Evolutionary conservation across 2,888 invertebrate genomes (phyloP).

Genomic region (Steromphala cineraria): DNA sequence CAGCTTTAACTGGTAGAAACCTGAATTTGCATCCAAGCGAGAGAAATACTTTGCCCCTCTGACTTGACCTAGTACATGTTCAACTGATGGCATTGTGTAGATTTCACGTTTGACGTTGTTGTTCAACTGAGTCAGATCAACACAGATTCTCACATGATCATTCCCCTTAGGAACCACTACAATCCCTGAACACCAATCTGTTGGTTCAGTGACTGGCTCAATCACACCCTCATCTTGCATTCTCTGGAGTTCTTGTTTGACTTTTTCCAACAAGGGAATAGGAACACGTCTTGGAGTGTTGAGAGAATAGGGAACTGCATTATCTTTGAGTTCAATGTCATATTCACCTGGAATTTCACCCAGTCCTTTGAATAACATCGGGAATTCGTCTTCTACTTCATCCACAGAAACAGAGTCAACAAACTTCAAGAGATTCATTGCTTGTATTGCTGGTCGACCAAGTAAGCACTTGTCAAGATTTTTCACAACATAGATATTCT

Average conservation of each 20-base stretch:
- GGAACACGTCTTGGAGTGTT: neutral
- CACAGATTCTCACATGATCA: constrained; percentile 32
- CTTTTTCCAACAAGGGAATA: neutral
- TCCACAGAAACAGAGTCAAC: neutral
- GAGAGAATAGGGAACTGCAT: neutral
- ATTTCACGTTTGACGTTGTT: constrained; percentile 35
- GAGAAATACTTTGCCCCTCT: too few species aligned
- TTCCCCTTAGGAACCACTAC: constrained; percentile 40
- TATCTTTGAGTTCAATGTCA: neutral
- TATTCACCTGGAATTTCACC: neutral
- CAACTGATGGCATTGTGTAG: constrained; percentile 30
- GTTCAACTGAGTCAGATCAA: constrained; percentile 40
- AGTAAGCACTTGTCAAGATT: neutral
- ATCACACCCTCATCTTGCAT: neutral
- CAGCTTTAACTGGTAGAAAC: too few species aligned
- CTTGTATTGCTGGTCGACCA: neutral
- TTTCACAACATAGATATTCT: too few species aligned
- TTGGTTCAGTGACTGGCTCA: constrained; percentile 18
- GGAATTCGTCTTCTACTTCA: neutral
- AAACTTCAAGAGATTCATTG: neutral
- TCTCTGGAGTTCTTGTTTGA: neutral
- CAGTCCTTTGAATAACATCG: neutral
- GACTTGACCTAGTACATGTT: too few species aligned
- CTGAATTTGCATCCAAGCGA: too few species aligned
- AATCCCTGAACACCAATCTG: constrained; percentile 38